Conservation (phyloP, 2,888 invertebrate species). For the Nymphalis c-album region DNA sequence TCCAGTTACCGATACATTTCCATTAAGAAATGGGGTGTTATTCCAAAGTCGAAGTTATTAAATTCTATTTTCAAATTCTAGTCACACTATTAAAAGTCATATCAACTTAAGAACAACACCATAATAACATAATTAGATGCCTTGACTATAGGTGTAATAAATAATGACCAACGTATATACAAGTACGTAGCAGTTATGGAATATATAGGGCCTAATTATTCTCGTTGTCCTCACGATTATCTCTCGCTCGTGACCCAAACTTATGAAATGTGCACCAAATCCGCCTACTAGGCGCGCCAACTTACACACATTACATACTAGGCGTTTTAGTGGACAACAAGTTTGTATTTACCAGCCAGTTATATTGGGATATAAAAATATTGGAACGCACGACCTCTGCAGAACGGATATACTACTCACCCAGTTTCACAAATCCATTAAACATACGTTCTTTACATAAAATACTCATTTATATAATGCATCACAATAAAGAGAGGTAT, state of each 20-base stretch:
- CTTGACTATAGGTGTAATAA: background rate
- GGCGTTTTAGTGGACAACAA: slow-evolving; percentile 25
- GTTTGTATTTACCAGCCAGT: slow-evolving; percentile 18
- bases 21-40: no score
- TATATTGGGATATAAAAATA: slow-evolving; percentile 31
- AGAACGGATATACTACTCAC: slow-evolving; percentile 37
- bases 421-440: slow-evolving; percentile 27
- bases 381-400: slow-evolving; percentile 35
- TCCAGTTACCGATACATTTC: no score
- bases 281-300: slow-evolving; percentile 46
- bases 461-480: slow-evolving; percentile 7
- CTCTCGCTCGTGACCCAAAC: slow-evolving; percentile 12
- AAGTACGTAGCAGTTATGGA: background rate
- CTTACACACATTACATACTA: slow-evolving; percentile 35
- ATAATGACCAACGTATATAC: background rate
- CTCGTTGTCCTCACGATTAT: slow-evolving; percentile 10
- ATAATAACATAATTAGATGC: no score
- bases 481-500: background rate
- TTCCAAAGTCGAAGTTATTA: no score
- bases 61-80: no score
- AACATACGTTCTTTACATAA: slow-evolving; percentile 21
- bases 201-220: slow-evolving; percentile 9
- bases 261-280: slow-evolving; percentile 47
- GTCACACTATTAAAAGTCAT: no score
- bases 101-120: no score